Evolutionary conservation across 2,113 vertebrate genomes (phyloP).

Genomic region (Thymallus thymallus): DNA sequence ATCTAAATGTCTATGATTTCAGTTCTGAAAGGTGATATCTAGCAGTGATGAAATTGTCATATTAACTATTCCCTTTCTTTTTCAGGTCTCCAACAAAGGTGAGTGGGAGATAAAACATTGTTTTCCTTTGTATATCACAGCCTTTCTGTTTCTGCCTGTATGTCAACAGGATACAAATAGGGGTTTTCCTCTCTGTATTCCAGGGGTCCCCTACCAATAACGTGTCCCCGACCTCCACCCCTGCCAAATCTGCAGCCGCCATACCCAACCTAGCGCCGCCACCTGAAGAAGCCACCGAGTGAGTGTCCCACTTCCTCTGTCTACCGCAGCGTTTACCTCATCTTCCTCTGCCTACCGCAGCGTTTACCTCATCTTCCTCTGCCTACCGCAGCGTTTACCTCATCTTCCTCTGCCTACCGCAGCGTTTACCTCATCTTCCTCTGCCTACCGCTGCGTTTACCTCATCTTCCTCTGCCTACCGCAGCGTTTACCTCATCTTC

Average conservation of each 20-base stretch:
- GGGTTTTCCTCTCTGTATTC: constrained; percentile 11
- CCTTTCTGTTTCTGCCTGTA: not conserved
- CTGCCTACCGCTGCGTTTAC: not conserved
- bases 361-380: not conserved
- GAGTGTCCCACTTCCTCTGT: constrained; percentile 9
- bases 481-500: too few species aligned
- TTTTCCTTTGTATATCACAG: not conserved
- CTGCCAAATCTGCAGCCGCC: constrained; percentile 88
- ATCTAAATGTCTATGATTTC: not conserved
- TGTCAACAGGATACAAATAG: not conserved
- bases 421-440: not conserved
- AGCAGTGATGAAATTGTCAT: not conserved
- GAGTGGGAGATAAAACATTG: constrained; percentile 20
- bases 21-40: not conserved
- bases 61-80: constrained; percentile 6
- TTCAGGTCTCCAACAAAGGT: constrained; percentile 77
- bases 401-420: not conserved
- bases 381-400: not conserved
- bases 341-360: not conserved
- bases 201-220: constrained; percentile 94
- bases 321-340: not conserved
- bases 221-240: constrained; percentile 94
- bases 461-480: not conserved
- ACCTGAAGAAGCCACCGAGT: constrained; percentile 76
- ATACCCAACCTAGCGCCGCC: constrained; percentile 89